phyloP scores from a whole-genome alignment of 2,113 vertebrate species.

The Paramormyrops kingsleyae region DNA sequence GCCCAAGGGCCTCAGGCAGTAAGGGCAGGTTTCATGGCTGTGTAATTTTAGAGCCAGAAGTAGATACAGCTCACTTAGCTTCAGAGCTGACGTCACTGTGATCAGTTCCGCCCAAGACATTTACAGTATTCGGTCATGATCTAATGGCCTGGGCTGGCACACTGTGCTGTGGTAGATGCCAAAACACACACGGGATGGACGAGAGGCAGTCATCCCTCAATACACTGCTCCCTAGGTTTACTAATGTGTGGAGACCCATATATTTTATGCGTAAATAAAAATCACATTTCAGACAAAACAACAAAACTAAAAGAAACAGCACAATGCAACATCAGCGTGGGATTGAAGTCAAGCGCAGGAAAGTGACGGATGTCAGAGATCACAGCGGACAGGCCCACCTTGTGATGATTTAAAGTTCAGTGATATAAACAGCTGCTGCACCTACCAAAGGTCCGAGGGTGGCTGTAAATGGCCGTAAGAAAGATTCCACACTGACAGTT shows the following conservation, averaged over 20 bases:
- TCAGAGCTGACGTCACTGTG: slow-evolving; percentile 42
- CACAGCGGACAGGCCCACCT: background rate
- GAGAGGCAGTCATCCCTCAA: background rate
- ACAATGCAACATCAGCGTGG: background rate
- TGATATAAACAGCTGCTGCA: no score
- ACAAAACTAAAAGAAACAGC: background rate
- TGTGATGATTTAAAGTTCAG: background rate
- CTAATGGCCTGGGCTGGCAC: slow-evolving; percentile 32
- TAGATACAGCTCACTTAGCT: slow-evolving; percentile 34
- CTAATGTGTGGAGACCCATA: background rate
- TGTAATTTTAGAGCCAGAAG: slow-evolving; percentile 42
- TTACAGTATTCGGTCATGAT: slow-evolving; percentile 42
- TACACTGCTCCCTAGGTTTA: background rate
- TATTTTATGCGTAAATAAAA: background rate
- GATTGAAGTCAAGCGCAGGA: background rate
- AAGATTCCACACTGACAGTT: background rate
- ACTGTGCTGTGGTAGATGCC: slow-evolving; percentile 21
- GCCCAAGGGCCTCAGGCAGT: background rate
- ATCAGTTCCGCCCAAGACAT: slow-evolving; percentile 43
- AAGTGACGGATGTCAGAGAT: background rate
- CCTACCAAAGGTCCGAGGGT: background rate
- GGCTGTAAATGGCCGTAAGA: background rate
- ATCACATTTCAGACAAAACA: background rate
- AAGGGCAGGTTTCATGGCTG: slow-evolving; percentile 27
- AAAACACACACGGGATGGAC: slow-evolving; percentile 15